These are phyloP conservation scores for Anguilla obscura DNA, from an alignment of 2,797 vertebrate species.

Conservation along the genomic window DNA sequence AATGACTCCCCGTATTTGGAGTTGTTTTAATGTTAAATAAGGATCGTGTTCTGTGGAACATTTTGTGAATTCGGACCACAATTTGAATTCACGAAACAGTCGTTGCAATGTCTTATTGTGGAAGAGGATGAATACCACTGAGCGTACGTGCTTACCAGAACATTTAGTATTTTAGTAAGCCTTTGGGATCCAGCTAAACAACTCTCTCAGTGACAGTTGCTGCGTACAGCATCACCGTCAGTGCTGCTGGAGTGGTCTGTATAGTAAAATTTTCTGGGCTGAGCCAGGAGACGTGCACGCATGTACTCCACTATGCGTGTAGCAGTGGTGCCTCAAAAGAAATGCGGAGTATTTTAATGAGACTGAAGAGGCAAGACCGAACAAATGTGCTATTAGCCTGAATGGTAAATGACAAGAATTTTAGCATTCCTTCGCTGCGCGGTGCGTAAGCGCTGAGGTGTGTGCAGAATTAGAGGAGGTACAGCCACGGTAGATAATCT, in stretches of 20 bases:
- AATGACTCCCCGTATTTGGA: too few relatives aligned
- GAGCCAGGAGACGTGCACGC: background rate
- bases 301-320: background rate
- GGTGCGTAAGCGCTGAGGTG: background rate
- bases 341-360: background rate
- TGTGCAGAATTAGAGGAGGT: background rate
- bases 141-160: background rate
- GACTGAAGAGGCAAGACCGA: constrained; percentile 20
- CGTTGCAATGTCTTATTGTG: background rate
- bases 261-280: background rate
- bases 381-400: background rate
- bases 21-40: too few relatives aligned
- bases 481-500: background rate
- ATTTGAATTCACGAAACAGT: background rate
- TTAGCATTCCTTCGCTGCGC: background rate
- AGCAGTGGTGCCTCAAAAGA: background rate
- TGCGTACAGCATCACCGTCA: background rate
- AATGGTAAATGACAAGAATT: background rate
- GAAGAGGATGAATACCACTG: background rate
- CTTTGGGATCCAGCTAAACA: background rate
- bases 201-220: background rate
- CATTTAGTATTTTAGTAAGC: background rate
- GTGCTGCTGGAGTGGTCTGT: background rate
- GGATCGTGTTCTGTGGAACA: too few relatives aligned
- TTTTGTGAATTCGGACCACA: too few relatives aligned